phyloP scores from a whole-genome alignment of 2,113 vertebrate species.

The Ranitomeya variabilis region DNA sequence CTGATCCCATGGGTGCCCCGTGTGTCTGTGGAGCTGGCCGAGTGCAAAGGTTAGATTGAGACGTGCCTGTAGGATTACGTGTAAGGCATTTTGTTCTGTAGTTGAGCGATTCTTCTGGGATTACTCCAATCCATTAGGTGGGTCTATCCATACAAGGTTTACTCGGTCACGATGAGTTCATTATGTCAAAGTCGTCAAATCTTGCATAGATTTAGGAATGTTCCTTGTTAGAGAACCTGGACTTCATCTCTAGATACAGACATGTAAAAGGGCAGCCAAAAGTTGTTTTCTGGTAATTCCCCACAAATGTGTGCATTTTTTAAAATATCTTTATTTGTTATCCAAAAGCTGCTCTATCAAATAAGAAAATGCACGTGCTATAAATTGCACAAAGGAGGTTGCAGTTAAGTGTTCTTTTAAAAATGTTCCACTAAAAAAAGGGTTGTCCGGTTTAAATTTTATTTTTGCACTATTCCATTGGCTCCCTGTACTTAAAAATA shows the following conservation, averaged over 20 bases:
- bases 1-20: not conserved
- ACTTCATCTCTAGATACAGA: not conserved
- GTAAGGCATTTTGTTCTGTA: not conserved
- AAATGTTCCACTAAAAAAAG: no score
- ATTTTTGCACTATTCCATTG: no score
- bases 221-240: not conserved
- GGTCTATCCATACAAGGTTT: not conserved
- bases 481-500: no score
- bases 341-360: no score
- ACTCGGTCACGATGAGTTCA: constrained; percentile 1
- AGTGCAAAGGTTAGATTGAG: not conserved
- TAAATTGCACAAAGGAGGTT: no score
- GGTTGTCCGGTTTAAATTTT: no score
- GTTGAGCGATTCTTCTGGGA: not conserved
- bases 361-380: no score
- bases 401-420: no score
- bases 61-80: not conserved
- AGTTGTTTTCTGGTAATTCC: not conserved
- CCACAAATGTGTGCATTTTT: not conserved
- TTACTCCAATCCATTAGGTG: not conserved
- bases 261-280: not conserved
- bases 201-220: not conserved
- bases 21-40: not conserved
- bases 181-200: not conserved
- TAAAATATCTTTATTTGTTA: not conserved